Conservation (phyloP, 2,797 vertebrate species). For the Cetoscarus ocellatus region DNA sequence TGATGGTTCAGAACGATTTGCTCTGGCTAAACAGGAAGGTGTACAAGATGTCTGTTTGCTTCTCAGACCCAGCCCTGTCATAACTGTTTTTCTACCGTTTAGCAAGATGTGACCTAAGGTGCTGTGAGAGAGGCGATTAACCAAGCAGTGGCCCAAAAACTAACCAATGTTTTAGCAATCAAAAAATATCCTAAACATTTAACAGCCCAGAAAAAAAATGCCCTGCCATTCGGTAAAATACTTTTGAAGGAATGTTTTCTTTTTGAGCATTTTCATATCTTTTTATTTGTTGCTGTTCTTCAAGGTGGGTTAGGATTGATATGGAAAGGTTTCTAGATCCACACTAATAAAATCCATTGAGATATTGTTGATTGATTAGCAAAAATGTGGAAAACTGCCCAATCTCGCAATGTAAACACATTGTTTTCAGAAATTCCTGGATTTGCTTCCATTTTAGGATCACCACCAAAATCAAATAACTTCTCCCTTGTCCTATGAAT, state of each 20-base stretch:
- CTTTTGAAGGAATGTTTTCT: background rate
- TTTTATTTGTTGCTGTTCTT: background rate
- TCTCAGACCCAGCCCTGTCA: slow-evolving; percentile 23
- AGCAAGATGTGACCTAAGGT: slow-evolving; percentile 35
- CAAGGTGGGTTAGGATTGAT: background rate
- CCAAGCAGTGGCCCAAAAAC: slow-evolving; percentile 7
- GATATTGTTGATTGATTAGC: no score
- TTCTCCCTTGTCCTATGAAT: no score
- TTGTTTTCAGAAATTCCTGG: no score
- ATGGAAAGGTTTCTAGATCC: background rate
- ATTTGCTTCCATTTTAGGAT: no score
- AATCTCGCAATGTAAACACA: no score
- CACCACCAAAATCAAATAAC: no score
- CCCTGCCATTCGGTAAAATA: background rate
- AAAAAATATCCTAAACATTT: background rate
- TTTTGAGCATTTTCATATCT: background rate
- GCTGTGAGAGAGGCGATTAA: slow-evolving; percentile 16
- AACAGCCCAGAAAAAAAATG: background rate
- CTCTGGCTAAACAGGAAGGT: slow-evolving; percentile 44
- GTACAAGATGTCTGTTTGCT: slow-evolving; percentile 18
- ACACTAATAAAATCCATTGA: no score
- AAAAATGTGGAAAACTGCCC: no score
- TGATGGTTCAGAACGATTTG: slow-evolving; percentile 48
- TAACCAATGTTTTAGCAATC: background rate
- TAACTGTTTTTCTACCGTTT: slow-evolving; percentile 24